phyloP scores from a whole-genome alignment of 2,888 invertebrate species.

The Oscheius sp. region DNA sequence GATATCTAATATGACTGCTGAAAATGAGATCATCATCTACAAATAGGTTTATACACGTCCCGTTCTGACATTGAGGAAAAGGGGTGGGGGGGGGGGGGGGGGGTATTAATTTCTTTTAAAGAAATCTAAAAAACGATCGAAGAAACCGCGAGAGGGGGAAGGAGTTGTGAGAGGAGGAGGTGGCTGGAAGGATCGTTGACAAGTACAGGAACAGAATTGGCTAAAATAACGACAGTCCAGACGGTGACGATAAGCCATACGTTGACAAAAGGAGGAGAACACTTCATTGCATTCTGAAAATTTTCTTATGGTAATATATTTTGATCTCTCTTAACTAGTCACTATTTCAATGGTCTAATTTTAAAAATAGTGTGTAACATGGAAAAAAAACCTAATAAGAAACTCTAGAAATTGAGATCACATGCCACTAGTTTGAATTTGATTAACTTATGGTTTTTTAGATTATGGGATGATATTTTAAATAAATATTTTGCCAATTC shows the following conservation, averaged over 20 bases:
- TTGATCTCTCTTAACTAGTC: neutral
- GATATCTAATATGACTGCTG: neutral
- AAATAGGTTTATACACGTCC: neutral
- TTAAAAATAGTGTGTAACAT: no score
- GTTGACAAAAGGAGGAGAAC: constrained; percentile 9
- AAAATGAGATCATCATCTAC: neutral
- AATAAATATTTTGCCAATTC: no score
- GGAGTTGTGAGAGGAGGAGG: neutral
- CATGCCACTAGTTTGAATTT: no score
- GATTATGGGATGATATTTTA: no score
- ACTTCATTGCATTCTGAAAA: constrained; percentile 1
- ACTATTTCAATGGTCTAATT: no score
- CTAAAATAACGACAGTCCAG: constrained; percentile 9
- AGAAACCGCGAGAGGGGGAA: neutral
- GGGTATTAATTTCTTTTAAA: neutral
- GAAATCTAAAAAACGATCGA: constrained; percentile 2
- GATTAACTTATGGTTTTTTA: no score
- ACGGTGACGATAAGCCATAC: neutral
- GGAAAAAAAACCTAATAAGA: no score
- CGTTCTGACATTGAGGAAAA: no score
- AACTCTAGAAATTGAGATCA: no score
- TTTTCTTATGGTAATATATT: neutral
- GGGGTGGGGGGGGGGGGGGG: no score
- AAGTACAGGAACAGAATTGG: constrained; percentile 10
- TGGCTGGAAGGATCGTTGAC: neutral